Base-by-base conservation (phyloP, 2,888 invertebrate genomes). In the Cheilosia vulpina region DNA sequence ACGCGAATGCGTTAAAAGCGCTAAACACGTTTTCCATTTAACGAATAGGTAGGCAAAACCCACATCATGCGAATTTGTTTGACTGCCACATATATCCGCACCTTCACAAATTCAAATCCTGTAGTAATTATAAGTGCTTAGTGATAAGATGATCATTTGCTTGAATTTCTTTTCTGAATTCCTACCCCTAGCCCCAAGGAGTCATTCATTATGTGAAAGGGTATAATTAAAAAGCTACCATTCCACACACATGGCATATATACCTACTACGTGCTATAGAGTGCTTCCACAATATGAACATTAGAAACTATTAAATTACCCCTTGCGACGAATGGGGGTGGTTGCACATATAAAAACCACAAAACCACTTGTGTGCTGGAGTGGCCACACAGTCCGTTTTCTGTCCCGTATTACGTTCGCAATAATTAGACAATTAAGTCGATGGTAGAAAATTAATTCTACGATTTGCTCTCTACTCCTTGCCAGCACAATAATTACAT, bases 401-500 rank as follows among this genome's bases (percentile, higher is more conserved):
- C 24, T 11, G 5, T 11, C 21, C 27, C 7, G n/a, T 27, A 27
- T 41, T 43, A 31, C 53, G 53, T 41, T 52, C 11, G 13, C 41
- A 66, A 55, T 73, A 73, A 73, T 73, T 63, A 24, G 45, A 73
- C 73, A 63, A 73, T 73, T 73, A 73, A 63, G 45, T 73, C 63
- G 43, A 34, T 31, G 73, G 73, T 17, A 24, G 73, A 55, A 52
- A 72, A 72, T 62, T 53, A 72, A 72, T 62, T 52, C 38, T 53
- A 43, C 13, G 52, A 62, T 41, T 60, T 50, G 7, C 60, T n/a
- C 19, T n/a, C 19, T 13, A 34, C 19, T 34, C 15, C n/a, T 63
- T 31, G 13, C 47, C 34, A 3, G 21, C 50, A 38, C 21, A 50
- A 50, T 65, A 47, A 47, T 47, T 47, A 19, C 31, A 65, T 65